These are phyloP conservation scores for Akabosia matsudoensis DNA, from an alignment of 1,140 invertebrate genomes.

Conservation along the genomic window DNA sequence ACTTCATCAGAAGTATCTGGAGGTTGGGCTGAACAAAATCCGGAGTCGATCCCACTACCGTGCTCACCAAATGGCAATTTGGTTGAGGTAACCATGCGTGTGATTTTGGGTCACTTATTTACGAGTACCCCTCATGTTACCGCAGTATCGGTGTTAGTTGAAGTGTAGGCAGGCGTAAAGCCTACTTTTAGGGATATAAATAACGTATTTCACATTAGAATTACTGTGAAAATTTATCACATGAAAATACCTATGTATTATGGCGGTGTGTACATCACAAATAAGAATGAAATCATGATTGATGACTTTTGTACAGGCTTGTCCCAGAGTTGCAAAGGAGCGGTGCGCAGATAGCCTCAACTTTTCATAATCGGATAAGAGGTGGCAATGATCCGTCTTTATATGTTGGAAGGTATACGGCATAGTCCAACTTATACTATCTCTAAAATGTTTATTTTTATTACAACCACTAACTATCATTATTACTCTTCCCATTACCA, in stretches of 20 bases:
- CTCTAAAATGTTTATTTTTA: too few relatives aligned
- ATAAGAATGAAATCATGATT: slow-evolving; percentile 2
- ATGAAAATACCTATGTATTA: not conserved
- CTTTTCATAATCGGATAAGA: slow-evolving; percentile 44
- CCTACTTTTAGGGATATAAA: too few relatives aligned
- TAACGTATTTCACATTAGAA: not conserved
- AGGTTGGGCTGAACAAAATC: slow-evolving; percentile 69
- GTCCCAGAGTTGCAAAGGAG: slow-evolving; percentile 44
- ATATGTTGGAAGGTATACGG: slow-evolving; percentile 45
- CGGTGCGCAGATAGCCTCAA: slow-evolving; percentile 42
- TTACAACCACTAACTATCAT: not conserved
- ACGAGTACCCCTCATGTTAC: too few relatives aligned
- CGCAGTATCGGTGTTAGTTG: too few relatives aligned
- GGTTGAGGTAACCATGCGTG: slow-evolving; percentile 59
- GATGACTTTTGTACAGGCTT: slow-evolving; percentile 33
- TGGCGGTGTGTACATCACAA: not conserved
- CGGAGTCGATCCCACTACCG: slow-evolving; percentile 78
- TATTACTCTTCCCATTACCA: slow-evolving; percentile 6
- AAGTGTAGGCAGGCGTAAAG: too few relatives aligned
- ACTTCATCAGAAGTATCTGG: slow-evolving; percentile 80
- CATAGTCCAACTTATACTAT: too few relatives aligned
- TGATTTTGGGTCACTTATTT: not conserved
- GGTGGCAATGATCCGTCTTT: slow-evolving; percentile 43
- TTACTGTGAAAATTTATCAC: not conserved
- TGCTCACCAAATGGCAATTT: slow-evolving; percentile 84